Base-by-base conservation (phyloP, 2,888 invertebrate genomes). In the Platypus cylindrus region DNA sequence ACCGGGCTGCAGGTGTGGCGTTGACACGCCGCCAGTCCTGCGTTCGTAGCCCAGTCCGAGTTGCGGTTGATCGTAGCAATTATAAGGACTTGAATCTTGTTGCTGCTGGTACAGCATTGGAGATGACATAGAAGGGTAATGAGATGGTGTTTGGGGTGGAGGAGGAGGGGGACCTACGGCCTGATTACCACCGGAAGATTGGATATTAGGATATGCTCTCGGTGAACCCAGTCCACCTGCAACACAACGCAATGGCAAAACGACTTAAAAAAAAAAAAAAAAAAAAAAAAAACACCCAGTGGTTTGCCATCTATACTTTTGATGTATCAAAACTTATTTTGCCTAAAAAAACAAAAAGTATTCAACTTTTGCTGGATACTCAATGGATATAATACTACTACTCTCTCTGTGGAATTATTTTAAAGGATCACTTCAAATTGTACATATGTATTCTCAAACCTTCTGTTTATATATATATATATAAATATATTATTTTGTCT, bases 181-280 rank as follows among this genome's bases (percentile, higher is more conserved):
- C 50, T 58, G 62, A 51, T 57, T 65, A 63, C 59, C 54, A n/a
- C n/a, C n/a, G n/a, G n/a, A n/a, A n/a, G n/a, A n/a, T n/a, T n/a
- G n/a, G n/a, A n/a, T n/a, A n/a, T n/a, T n/a, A 43, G 48, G 51
- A 56, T 67, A 68, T 55, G 67, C 66, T 59, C 68, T 64, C 56
- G 68, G 68, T 52, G 68, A 68, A 56, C 67, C 65, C 56, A 68
- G 64, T 58, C 68, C 69, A 68, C 70, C 70, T 70, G 69, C 52
- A 69, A 70, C 63, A 67, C 55, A n/a, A n/a, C 54, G 55, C 55
- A 57, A 55, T 54, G 55, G 55, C 51, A n/a, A n/a, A n/a, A n/a
- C n/a, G n/a, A 49, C 48, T 47, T 45, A 37, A 31, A 36, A 36
- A 18, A 11, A 18, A 26, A 22, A 11, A 11, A 17, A 26, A 5